Conservation (phyloP, 2,888 invertebrate genomes). For the Psylliodes chrysocephalus region DNA sequence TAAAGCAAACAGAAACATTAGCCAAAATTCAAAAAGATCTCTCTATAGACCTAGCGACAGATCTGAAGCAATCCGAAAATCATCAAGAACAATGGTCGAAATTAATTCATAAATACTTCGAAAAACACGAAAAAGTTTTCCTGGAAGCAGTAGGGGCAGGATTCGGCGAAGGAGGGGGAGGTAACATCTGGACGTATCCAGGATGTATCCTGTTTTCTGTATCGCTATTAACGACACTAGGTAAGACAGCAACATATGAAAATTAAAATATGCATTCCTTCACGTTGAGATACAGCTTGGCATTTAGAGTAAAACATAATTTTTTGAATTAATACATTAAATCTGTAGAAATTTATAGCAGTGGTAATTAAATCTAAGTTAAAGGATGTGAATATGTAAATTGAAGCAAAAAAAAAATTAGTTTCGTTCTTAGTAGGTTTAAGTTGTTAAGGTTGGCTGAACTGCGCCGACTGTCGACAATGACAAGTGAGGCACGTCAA, state of each 20-base stretch:
- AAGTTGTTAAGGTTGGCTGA: no score
- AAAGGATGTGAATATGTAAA: no score
- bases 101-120: constrained; percentile 69
- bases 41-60: constrained; percentile 72
- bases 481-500: no score
- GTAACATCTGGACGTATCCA: constrained; percentile 75
- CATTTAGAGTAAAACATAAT: no score
- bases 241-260: constrained; percentile 63
- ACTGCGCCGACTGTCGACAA: no score
- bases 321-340: no score
- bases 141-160: constrained; percentile 69
- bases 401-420: no score
- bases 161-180: constrained; percentile 68
- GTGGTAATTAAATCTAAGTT: no score
- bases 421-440: no score
- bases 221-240: constrained; percentile 76
- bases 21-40: constrained; percentile 71
- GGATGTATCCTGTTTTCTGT: constrained; percentile 76
- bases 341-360: no score
- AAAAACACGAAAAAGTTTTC: constrained; percentile 69
- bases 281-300: no score
- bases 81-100: constrained; percentile 72
- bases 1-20: constrained; percentile 67
- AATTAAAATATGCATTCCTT: no score
- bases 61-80: constrained; percentile 68